Evolutionary conservation across 2,888 invertebrate species (phyloP), one percentile per base, ranked within the genome.

Genomic region (Rhabditoides inermis): DNA sequence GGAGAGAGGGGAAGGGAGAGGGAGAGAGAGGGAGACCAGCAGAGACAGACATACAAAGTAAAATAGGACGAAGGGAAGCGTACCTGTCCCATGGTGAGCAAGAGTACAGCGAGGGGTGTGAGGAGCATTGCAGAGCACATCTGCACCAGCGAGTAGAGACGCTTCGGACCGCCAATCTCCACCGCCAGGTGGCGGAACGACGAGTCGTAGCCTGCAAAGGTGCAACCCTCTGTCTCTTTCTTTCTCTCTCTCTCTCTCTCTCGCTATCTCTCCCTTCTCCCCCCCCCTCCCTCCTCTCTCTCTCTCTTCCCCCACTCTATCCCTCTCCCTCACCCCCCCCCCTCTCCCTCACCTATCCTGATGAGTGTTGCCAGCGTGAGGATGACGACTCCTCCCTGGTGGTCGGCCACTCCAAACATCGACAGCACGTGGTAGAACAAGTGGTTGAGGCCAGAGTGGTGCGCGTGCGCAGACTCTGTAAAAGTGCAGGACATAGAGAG

Each of bases 321-420:
- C n/a, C n/a, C n/a, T n/a, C n/a, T n/a, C n/a, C n/a, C n/a, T n/a
- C n/a, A n/a, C n/a, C n/a, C n/a, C n/a, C n/a, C n/a, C n/a, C n/a
- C n/a, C n/a, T n/a, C n/a, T n/a, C n/a, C n/a, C 53, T 28, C 5
- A 47, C 51, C 65, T 12, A 78, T 77, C 51, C 78, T 75, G 18
- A 80, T 66, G 58, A 79, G 76, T 18, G 81, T 64, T 0, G 80
- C 77, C 2, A 79, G 45, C 40, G 80, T 70, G 44, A 82, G 66
- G 42, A 82, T 65, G 26, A 80, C 69, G n/a, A 81, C 79, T 18
- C 82, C 82, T 26, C 80, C 81, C 76, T 82, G 81, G 67, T 82
- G 82, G 66, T 82, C 82, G 7, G 81, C 80, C 59, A 82, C 77
- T 20, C 81, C 82, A 45, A 81, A 77, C 68, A 80, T 75, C 20